These are phyloP conservation scores for Hydriomena furcata DNA, from an alignment of 2,888 invertebrate genomes.

Conservation along the genomic window DNA sequence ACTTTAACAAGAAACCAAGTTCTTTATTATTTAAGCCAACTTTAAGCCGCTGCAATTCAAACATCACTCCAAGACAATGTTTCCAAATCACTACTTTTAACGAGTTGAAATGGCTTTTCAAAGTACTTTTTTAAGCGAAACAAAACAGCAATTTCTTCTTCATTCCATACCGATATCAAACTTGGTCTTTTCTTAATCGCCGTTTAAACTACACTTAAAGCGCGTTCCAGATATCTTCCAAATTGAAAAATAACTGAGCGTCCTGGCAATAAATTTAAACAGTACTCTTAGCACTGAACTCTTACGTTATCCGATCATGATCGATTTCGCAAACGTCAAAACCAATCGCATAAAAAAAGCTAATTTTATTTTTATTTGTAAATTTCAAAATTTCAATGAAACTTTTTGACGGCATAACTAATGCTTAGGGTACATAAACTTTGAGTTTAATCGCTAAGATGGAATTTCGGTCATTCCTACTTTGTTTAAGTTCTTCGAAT, in stretches of 20 bases:
- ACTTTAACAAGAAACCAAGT: no score
- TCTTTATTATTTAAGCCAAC: constrained; percentile 5
- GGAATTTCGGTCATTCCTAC: constrained; percentile 61
- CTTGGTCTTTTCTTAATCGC: constrained; percentile 58
- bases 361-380: no score
- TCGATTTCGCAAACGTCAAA: neutral
- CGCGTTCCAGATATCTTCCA: constrained; percentile 58
- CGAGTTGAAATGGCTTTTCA: constrained; percentile 38
- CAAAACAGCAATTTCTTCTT: constrained; percentile 39
- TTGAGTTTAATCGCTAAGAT: constrained; percentile 58
- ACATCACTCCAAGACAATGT: constrained; percentile 19
- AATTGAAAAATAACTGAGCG: constrained; percentile 81
- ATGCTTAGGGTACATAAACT: constrained; percentile 44
- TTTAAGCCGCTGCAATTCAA: constrained; percentile 11
- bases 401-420: neutral
- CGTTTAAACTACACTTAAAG: constrained; percentile 61
- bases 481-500: constrained; percentile 52
- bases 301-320: neutral
- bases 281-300: constrained; percentile 6
- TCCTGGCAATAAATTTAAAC: constrained; percentile 65
- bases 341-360: neutral
- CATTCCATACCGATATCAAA: constrained; percentile 54
- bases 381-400: neutral
- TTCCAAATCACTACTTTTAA: constrained; percentile 32
- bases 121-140: constrained; percentile 32